phyloP scores from a whole-genome alignment of 2,888 invertebrate genomes.

The Cosmia trapezina region DNA sequence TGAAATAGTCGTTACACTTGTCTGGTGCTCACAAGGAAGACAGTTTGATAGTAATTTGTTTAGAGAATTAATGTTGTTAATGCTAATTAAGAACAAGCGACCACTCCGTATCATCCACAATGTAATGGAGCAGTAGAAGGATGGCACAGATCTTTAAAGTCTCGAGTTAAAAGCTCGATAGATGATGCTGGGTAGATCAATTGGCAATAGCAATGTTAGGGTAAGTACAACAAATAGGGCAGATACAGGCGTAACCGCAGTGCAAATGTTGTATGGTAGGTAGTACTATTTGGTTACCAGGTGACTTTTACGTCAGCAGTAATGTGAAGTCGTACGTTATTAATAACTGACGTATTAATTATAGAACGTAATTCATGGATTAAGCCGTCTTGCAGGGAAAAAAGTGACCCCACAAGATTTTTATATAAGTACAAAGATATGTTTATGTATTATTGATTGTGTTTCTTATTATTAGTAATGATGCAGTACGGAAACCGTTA shows the following conservation, averaged over 20 bases:
- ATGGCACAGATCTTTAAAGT: not conserved
- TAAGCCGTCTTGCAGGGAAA: not conserved
- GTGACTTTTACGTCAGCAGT: conserved; percentile 6
- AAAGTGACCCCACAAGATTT: not conserved
- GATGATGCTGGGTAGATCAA: conserved; percentile 1
- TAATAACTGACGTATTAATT: too few species aligned
- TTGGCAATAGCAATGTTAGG: conserved; percentile 1
- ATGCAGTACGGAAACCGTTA: conserved; percentile 5
- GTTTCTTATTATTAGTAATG: not conserved
- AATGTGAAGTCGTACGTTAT: conserved; percentile 4
- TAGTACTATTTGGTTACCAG: not conserved
- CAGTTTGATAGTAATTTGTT: not conserved
- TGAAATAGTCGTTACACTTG: not conserved
- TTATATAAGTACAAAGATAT: conserved; percentile 13
- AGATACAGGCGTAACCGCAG: not conserved
- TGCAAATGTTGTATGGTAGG: not conserved
- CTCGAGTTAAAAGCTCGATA: not conserved
- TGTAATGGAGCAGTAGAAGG: not conserved
- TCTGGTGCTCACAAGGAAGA: not conserved
- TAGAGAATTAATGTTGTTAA: too few species aligned
- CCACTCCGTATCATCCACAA: not conserved
- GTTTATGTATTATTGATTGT: not conserved
- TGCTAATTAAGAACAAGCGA: not conserved
- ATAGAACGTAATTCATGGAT: conserved; percentile 2
- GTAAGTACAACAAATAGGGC: not conserved